Conservation (phyloP, 2,113 vertebrate species). For the Procavia capensis region DNA sequence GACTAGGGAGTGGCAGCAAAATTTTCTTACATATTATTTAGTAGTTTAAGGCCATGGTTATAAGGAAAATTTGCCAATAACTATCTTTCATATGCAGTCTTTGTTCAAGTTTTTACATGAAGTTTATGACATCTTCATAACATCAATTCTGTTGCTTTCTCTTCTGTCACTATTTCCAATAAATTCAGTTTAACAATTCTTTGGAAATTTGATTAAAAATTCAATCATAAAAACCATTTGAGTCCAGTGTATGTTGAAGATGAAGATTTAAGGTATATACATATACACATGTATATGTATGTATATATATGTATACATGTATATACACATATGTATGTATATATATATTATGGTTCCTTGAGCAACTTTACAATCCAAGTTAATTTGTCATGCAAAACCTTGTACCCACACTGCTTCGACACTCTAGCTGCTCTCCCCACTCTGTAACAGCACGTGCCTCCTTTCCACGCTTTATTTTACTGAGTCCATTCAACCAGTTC, state of each 20-base stretch:
- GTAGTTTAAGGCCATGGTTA: not conserved
- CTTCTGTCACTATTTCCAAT: not conserved
- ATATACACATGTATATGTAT: no score
- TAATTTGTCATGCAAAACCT: no score
- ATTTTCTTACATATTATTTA: not conserved
- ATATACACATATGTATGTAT: no score
- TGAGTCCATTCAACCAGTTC: no score
- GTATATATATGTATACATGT: no score
- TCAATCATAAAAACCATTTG: not conserved
- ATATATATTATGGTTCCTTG: no score
- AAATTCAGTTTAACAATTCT: not conserved
- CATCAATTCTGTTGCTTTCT: not conserved
- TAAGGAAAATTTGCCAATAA: not conserved
- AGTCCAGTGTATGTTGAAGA: not conserved
- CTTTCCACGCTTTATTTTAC: no score
- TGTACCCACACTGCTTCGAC: no score
- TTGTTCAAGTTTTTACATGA: not conserved
- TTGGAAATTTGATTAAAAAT: constrained; percentile 11
- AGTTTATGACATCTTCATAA: not conserved
- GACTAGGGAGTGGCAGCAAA: not conserved
- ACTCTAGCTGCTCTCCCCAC: no score
- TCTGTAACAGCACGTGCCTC: no score
- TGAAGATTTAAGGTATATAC: no score
- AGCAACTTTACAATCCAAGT: no score
- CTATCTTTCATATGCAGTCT: not conserved